A percentile compares a stretch with the other conserved stretches of the same genome.
Evolutionary conservation across 2,888 invertebrate genomes (phyloP).

Genomic region (Trachelus stipa): DNA sequence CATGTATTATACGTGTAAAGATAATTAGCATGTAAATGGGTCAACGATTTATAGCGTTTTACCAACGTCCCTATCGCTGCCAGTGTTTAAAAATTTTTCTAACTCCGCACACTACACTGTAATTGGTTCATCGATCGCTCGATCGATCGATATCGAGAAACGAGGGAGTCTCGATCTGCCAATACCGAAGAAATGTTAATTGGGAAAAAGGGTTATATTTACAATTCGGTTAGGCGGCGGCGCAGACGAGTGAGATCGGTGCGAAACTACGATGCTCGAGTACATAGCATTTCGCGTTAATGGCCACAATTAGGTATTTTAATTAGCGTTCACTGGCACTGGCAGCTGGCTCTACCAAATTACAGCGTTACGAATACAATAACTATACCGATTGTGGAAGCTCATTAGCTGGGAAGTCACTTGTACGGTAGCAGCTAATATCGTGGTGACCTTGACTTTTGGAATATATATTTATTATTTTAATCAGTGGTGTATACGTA

Average conservation of each 20-base stretch:
- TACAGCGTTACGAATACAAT: conserved; percentile 63
- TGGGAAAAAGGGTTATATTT: conserved; percentile 43
- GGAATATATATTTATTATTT: neutral
- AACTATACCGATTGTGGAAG: conserved; percentile 64
- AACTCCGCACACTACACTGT: neutral
- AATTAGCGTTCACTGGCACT: conserved; percentile 61
- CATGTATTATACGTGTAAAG: neutral
- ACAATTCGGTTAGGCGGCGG: conserved; percentile 44
- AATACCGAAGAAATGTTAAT: conserved; percentile 52
- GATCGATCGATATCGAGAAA: conserved; percentile 34
- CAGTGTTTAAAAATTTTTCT: neutral
- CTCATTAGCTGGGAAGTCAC: conserved; percentile 54
- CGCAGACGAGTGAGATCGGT: conserved; percentile 40
- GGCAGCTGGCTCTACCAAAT: conserved; percentile 61
- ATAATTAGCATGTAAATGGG: neutral
- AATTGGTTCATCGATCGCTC: conserved; percentile 10
- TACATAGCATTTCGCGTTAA: conserved; percentile 61
- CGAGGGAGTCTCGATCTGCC: conserved; percentile 46
- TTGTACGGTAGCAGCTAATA: neutral
- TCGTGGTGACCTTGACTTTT: neutral
- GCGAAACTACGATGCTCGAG: conserved; percentile 21
- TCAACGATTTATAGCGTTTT: neutral
- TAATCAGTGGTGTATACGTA: neutral
- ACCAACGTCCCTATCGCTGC: neutral
- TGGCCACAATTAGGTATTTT: conserved; percentile 66